Evolutionary conservation across 1,140 invertebrate species (phyloP), one percentile per base, ranked within the genome.

Genomic region (Spodoptera litura): DNA sequence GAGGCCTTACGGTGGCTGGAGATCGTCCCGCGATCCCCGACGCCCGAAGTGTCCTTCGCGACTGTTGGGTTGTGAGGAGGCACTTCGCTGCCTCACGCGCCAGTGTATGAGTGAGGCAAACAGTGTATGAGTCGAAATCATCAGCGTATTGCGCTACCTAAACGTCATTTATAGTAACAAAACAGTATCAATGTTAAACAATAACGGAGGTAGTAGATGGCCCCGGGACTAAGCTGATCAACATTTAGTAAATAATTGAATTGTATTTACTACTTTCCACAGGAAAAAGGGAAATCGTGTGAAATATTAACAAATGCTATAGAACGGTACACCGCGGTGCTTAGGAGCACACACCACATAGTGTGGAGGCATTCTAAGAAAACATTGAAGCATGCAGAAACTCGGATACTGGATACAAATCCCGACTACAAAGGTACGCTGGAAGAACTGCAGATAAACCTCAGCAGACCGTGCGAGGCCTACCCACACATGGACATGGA

Each of bases 401-500:
- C 66, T 31, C 64, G 35, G 5, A 53, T 25, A 51, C 10, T 12
- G 10, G 38, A 64, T 6, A 49, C 31, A 44, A 13, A 25, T 25
- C 44, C 53, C 10, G 25, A 53, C 64, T 20, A 68, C 61, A 11
- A 82, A 77, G 31, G 95, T 95, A 13, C 83, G 85, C 71, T 96
- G 10, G 85, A 89, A 49, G 81, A 87, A 15, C 83, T 97, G 10
- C 80, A 92, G 2, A 90, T 97, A n/a, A 86, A 95, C 15, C 85
- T 97, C 12, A 91, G 89, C 20, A 86, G 87, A 12, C 87, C 91
- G 2, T 97, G 96, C 86, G 94, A 95, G 78, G 90, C 94, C 1
- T 95, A 95, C 72, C 97, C 97, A 0, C 85, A 95, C 79, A 88
- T 96, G n/a, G 78, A 95, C 9, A 97, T 97, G 96, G 95, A 96